A percentile compares a stretch with the other conserved stretches of the same genome.
phyloP scores from a whole-genome alignment of 2,113 vertebrate genomes.

The Podilymbus podiceps region DNA sequence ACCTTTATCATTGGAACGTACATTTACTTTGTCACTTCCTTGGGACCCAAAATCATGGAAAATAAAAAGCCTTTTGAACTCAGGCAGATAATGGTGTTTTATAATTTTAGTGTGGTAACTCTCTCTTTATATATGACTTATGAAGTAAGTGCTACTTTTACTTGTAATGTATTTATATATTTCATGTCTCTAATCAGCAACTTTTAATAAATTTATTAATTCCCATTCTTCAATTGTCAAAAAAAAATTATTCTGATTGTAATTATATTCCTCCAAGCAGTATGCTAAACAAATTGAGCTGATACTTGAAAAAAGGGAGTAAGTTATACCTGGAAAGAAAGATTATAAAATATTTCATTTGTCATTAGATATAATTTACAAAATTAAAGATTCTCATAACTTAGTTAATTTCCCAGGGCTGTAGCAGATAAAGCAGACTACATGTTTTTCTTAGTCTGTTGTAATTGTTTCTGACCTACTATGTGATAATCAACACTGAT shows the following conservation, averaged over 20 bases:
- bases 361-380: background rate
- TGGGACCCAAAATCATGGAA: constrained; percentile 95
- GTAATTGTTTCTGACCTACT: background rate
- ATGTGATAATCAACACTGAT: background rate
- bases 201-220: background rate
- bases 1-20: constrained; percentile 84
- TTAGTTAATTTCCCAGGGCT: background rate
- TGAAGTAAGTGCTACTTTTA: constrained; percentile 81
- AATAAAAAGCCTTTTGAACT: constrained; percentile 92
- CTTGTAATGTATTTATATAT: background rate
- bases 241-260: background rate
- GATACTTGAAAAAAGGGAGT: background rate
- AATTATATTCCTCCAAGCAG: background rate
- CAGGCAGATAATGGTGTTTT: constrained; percentile 82
- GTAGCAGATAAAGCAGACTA: background rate
- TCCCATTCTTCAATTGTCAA: background rate
- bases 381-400: background rate
- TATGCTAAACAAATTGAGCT: background rate
- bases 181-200: background rate
- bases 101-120: constrained; percentile 89
- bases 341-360: background rate
- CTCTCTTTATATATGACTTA: constrained; percentile 93
- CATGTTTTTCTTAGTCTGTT: background rate
- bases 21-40: constrained; percentile 88
- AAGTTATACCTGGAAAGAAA: background rate